Percentiles rank a stretch among this genome's conserved stretches.
phyloP scores from a whole-genome alignment of 2,113 vertebrate species.

The Pituophis catenifer region DNA sequence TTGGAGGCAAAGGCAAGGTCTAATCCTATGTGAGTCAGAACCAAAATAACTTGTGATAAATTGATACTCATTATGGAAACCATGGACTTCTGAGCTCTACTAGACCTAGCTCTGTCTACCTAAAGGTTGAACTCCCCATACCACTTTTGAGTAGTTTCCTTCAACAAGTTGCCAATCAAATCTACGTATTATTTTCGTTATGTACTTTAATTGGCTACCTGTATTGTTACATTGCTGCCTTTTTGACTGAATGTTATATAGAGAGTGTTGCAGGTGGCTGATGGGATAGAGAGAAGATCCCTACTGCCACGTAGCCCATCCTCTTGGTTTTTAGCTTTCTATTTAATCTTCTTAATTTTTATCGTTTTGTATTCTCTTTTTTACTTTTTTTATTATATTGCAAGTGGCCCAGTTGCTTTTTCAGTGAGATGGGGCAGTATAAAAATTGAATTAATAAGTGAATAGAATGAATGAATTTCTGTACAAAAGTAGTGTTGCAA shows the following conservation, averaged over 20 bases:
- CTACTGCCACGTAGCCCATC: no score
- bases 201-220: not conserved
- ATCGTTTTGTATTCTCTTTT: not conserved
- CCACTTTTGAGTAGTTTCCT: not conserved
- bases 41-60: not conserved
- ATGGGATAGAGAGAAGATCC: no score
- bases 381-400: not conserved
- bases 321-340: not conserved
- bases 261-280: not conserved
- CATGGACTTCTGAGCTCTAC: not conserved
- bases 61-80: not conserved
- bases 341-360: not conserved
- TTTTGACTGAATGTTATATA: not conserved
- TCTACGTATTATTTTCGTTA: not conserved
- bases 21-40: not conserved
- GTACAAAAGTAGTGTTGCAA: not conserved
- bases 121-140: not conserved
- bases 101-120: not conserved
- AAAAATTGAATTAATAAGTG: not conserved
- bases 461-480: not conserved
- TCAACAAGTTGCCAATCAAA: not conserved
- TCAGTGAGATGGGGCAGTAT: not conserved
- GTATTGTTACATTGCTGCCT: not conserved
- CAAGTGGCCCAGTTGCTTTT: not conserved
- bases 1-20: not conserved